phyloP scores from a whole-genome alignment of 2,113 vertebrate species.

The Protobothrops mucrosquamatus region DNA sequence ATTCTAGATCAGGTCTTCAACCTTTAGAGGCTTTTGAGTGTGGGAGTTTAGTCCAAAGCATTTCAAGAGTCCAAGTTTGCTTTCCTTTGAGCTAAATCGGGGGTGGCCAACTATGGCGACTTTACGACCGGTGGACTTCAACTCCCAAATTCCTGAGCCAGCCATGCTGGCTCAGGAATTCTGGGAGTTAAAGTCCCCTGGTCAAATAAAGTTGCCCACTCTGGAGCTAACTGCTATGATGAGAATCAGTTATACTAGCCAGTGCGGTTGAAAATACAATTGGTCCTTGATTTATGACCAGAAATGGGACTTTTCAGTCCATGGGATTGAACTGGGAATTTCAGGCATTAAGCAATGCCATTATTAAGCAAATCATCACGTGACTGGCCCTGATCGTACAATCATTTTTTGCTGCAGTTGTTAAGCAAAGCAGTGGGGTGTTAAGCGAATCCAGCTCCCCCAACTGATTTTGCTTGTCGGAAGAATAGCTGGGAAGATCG shows the following conservation, averaged over 20 bases:
- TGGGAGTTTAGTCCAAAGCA: background rate
- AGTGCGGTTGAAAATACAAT: background rate
- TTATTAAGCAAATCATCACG: background rate
- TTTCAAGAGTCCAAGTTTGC: background rate
- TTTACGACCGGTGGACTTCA: background rate
- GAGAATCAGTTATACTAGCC: background rate
- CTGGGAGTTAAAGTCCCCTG: too few relatives aligned
- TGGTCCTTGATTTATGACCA: background rate
- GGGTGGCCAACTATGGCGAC: background rate
- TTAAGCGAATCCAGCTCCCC: background rate
- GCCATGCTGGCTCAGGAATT: too few relatives aligned
- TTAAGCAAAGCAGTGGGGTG: background rate
- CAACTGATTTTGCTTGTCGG: background rate
- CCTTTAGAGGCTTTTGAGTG: background rate
- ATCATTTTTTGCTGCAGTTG: background rate
- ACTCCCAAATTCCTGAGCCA: background rate
- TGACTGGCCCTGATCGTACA: background rate
- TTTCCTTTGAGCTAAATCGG: background rate
- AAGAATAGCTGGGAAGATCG: background rate
- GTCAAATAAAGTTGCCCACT: too few relatives aligned
- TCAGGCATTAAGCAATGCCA: background rate
- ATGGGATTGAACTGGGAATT: background rate
- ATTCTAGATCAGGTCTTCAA: background rate
- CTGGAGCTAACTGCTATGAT: background rate
- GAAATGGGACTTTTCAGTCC: background rate